Evolutionary conservation across 2,113 vertebrate genomes (phyloP), one percentile per base, ranked within the genome.

Genomic region (Nannobrachium achirus): DNA sequence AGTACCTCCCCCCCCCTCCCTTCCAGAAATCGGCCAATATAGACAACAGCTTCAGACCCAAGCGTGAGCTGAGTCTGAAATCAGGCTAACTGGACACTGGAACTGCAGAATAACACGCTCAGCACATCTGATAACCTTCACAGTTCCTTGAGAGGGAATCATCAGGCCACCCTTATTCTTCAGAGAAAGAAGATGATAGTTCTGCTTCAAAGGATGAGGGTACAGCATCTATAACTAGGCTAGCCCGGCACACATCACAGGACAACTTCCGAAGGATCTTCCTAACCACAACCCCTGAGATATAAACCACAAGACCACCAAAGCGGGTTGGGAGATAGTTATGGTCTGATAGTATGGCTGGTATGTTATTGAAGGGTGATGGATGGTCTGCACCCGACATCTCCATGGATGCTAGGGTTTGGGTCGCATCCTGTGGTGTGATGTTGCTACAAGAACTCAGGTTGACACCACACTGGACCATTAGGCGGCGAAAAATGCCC

Each of bases 281-380:
- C 1, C 46, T 33, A 18, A 63, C 45, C 25, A 63, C 46, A 33
- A n/a, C 48, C 61, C 61, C 61, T 10, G 46, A 3, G n/a, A 33
- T 49, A 41, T 50, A 63, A 13, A 63, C 61, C 44, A 63, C 46
- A 63, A 63, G 61, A n/a, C n/a, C n/a, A 63, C 60, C 60, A 63
- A 63, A 63, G 42, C 44, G 41, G 10, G 45, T 63, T 42, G 7
- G 44, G n/a, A 62, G 45, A 16, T 62, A 63, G 40, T 39, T 44
- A 44, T 59, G 40, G 57, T 59, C 15, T 9, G 38, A 44, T 41
- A 60, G 7, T 42, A 1, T 40, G 41, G 42, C 42, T 7, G 42
- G 10, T 6, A 44, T 44, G 42, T 44, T 44, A 44, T 7, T 10
- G 10, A 44, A 44, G 6, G 42, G 42, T n/a, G 42, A 60, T 44